Percentiles rank a stretch among this genome's conserved stretches.
Evolutionary conservation across 2,888 invertebrate species (phyloP).

Genomic region (Lomographa bimaculata): DNA sequence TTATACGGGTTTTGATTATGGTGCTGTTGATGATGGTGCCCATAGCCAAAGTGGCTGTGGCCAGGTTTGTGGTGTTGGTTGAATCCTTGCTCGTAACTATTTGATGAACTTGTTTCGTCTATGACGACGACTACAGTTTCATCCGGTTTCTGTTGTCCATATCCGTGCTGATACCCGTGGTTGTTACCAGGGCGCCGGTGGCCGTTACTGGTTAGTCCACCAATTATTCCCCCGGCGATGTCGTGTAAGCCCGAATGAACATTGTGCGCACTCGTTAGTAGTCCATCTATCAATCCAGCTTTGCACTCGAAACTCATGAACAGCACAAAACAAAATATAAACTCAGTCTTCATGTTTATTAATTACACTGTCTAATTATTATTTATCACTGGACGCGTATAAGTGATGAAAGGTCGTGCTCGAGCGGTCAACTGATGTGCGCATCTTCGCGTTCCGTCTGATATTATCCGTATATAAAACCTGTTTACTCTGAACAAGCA

Average conservation of each 20-base stretch:
- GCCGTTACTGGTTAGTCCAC: conserved; percentile 42
- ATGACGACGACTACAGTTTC: conserved; percentile 48
- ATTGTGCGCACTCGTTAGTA: conserved; percentile 45
- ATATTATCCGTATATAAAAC: conserved; percentile 40
- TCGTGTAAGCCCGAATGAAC: conserved; percentile 46
- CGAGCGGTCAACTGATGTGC: conserved; percentile 44
- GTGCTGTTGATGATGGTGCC: conserved; percentile 29
- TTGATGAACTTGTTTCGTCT: conserved; percentile 32
- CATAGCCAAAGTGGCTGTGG: conserved; percentile 36
- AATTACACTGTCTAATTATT: conserved; percentile 2
- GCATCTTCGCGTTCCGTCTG: conserved; percentile 39
- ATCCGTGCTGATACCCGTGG: conserved; percentile 20
- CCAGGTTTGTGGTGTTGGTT: conserved; percentile 27
- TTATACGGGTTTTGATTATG: conserved; percentile 17
- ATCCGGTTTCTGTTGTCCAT: conserved; percentile 33
- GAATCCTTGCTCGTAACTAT: conserved; percentile 13
- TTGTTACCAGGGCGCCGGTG: conserved; percentile 20
- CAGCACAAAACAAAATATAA: conserved; percentile 37
- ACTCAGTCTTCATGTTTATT: conserved; percentile 26
- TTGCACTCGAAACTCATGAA: conserved; percentile 38
- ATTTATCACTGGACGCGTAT: conserved; percentile 6
- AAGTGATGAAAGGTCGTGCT: conserved; percentile 25
- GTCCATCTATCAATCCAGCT: conserved; percentile 38
- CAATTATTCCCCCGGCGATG: conserved; percentile 50
- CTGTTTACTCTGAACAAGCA: conserved; percentile 34